A percentile compares a stretch with the other conserved stretches of the same genome.
These are phyloP conservation scores for Leptodactylus fuscus DNA, from an alignment of 2,113 vertebrate species.

Conservation along the genomic window DNA sequence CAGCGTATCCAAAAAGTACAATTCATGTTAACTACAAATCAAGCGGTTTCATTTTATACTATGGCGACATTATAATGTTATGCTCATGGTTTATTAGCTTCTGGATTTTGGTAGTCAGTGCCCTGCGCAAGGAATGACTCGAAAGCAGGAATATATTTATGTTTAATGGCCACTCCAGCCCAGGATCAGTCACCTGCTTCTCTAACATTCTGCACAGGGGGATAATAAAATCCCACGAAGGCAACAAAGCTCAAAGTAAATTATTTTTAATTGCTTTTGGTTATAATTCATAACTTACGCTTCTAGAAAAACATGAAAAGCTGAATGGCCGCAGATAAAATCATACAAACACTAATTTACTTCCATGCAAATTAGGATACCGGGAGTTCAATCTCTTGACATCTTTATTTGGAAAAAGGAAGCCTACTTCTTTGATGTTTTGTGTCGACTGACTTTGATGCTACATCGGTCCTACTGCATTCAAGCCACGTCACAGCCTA, in stretches of 20 bases:
- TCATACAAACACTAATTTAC: slow-evolving; percentile 53
- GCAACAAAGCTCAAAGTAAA: slow-evolving; percentile 33
- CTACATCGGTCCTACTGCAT: slow-evolving; percentile 40
- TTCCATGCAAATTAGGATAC: slow-evolving; percentile 56
- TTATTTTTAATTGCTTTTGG: slow-evolving; percentile 52
- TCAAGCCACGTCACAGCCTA: slow-evolving; percentile 53
- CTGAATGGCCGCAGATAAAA: slow-evolving; percentile 60
- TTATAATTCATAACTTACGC: slow-evolving; percentile 22
- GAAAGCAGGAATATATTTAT: slow-evolving; percentile 15
- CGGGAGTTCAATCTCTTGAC: slow-evolving; percentile 57
- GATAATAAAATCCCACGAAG: slow-evolving; percentile 31
- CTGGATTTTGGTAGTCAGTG: slow-evolving; percentile 13
- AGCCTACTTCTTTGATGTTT: slow-evolving; percentile 53
- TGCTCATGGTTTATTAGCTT: slow-evolving; percentile 27
- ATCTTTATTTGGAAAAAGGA: slow-evolving; percentile 32
- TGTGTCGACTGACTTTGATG: slow-evolving; percentile 49
- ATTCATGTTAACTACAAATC: slow-evolving; percentile 16
- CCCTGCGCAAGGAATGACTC: slow-evolving; percentile 14
- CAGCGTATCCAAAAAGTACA: not conserved
- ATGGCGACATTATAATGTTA: slow-evolving; percentile 12
- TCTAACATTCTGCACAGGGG: slow-evolving; percentile 20
- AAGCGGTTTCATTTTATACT: not conserved
- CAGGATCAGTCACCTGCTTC: slow-evolving; percentile 43
- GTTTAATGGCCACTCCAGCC: slow-evolving; percentile 25
- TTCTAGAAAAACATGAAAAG: slow-evolving; percentile 38